Percentiles rank a stretch among this genome's conserved stretches.
phyloP scores from a whole-genome alignment of 2,797 vertebrate genomes.

The Crocidura indochinensis region DNA sequence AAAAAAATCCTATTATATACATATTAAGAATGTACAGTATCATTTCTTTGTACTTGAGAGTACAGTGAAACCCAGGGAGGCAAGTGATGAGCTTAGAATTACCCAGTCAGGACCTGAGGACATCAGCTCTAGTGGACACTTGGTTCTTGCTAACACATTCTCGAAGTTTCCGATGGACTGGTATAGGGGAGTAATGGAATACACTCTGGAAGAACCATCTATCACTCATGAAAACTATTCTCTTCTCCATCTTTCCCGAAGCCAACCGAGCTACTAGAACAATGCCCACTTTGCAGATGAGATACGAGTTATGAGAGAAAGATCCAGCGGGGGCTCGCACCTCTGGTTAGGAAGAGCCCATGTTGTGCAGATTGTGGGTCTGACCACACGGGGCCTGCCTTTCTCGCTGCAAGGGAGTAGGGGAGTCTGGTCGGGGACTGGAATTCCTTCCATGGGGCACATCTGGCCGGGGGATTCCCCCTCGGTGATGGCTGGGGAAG shows the following conservation, averaged over 20 bases:
- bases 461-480: constrained; percentile 14
- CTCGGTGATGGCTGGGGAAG: constrained; percentile 16
- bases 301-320: not conserved
- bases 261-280: not conserved
- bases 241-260: too few species aligned
- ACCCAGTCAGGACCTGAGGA: not conserved
- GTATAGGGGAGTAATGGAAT: not conserved
- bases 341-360: not conserved
- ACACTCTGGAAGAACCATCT: too few species aligned
- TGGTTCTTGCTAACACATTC: not conserved
- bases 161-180: not conserved
- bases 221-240: too few species aligned
- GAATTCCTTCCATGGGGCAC: constrained; percentile 31
- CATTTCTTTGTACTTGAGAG: not conserved
- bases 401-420: not conserved
- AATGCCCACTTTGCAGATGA: not conserved
- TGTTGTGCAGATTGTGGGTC: too few species aligned
- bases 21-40: not conserved
- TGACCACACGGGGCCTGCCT: fast-evolving
- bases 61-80: not conserved
- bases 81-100: not conserved
- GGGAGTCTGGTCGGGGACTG: not conserved
- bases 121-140: not conserved
- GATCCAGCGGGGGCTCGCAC: not conserved
- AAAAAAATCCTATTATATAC: not conserved